Evolutionary conservation across 2,113 vertebrate species (phyloP).

Genomic region (Platanista minor): DNA sequence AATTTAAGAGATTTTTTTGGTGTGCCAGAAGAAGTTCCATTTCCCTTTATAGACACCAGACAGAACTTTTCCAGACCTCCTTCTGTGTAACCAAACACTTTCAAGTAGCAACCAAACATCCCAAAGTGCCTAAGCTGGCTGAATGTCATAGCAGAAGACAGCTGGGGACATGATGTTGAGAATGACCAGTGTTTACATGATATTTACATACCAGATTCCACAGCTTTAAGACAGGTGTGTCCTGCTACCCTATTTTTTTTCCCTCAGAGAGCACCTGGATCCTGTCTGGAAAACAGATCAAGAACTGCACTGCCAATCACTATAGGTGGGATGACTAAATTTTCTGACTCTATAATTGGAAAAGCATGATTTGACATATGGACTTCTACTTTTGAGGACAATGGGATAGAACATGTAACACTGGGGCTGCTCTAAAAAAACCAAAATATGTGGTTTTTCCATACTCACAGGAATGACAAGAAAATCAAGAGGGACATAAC

Average conservation of each 20-base stretch:
- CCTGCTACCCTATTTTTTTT: conserved; percentile 46
- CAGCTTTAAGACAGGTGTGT: conserved; percentile 43
- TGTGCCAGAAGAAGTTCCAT: not conserved
- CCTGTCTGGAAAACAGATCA: conserved; percentile 40
- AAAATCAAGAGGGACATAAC: not conserved
- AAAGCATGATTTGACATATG: conserved; percentile 34
- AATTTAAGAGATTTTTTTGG: conserved; percentile 36
- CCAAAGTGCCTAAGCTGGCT: conserved; percentile 37
- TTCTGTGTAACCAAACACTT: conserved; percentile 62
- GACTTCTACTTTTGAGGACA: not conserved
- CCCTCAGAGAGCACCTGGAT: not conserved
- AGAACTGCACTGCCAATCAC: conserved; percentile 10
- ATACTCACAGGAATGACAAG: not conserved
- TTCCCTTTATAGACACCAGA: conserved; percentile 30
- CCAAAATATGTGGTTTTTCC: not conserved
- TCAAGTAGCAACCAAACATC: conserved; percentile 49
- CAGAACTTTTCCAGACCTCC: conserved; percentile 30
- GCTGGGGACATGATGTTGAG: conserved; percentile 23
- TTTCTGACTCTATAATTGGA: conserved; percentile 6
- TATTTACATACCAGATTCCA: conserved; percentile 40
- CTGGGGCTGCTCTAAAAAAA: not conserved
- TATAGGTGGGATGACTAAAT: not conserved
- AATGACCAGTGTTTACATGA: conserved; percentile 31
- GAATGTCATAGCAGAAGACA: conserved; percentile 46
- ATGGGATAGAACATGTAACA: not conserved